Conservation (phyloP, 2,113 vertebrate genomes). For the Onychostoma macrolepis region DNA sequence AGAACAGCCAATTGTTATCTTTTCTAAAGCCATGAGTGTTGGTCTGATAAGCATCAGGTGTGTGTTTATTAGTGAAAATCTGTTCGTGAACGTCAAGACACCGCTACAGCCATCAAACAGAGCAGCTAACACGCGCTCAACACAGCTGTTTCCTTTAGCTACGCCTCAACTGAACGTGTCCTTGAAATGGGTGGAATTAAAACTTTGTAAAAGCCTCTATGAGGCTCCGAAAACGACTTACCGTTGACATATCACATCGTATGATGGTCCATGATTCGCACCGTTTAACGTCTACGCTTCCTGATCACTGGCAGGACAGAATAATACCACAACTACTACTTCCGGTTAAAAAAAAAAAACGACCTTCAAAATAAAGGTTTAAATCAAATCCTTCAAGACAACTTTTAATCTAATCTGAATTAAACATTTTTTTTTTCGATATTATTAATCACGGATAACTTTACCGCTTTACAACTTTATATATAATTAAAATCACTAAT, state of each 20-base stretch:
- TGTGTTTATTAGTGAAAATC: not conserved
- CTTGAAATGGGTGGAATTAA: not conserved
- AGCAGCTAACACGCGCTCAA: not conserved
- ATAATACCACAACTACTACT: not conserved
- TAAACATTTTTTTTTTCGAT: not conserved
- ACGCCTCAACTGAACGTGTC: not conserved
- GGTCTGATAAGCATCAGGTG: not conserved
- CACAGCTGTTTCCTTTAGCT: not conserved
- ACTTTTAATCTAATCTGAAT: not conserved
- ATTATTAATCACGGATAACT: not conserved
- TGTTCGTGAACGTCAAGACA: not conserved
- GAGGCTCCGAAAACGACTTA: constrained; percentile 55
- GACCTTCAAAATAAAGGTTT: constrained; percentile 32
- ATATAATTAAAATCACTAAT: not conserved
- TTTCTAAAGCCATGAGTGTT: not conserved
- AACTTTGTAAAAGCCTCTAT: not conserved
- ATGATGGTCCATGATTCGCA: constrained; percentile 55
- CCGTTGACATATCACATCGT: constrained; percentile 63
- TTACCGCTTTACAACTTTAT: not conserved
- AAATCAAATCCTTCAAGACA: not conserved
- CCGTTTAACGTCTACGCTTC: constrained; percentile 58
- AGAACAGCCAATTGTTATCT: not conserved
- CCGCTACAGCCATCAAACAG: not conserved
- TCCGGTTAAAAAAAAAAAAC: constrained; percentile 10
- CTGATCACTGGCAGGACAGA: constrained; percentile 48